These are phyloP conservation scores for Pseudorectes ferrugineus DNA, from an alignment of 2,113 vertebrate genomes.

Conservation along the genomic window DNA sequence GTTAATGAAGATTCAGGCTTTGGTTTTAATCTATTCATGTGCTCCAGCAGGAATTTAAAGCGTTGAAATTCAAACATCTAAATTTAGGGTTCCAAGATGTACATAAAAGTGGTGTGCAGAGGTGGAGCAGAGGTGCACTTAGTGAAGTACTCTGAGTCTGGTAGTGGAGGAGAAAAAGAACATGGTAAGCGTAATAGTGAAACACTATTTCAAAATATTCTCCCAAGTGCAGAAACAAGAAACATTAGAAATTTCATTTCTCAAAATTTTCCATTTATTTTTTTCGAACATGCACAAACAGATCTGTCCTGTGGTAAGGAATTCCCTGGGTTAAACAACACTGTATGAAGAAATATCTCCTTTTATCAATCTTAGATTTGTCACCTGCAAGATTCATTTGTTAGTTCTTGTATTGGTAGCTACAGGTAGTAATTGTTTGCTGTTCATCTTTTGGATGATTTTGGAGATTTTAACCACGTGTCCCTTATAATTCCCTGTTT, in stretches of 20 bases:
- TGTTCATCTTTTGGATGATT: background rate
- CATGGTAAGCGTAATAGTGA: background rate
- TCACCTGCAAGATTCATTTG: background rate
- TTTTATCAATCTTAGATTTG: background rate
- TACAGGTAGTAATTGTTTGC: background rate
- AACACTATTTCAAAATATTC: background rate
- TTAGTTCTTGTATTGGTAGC: background rate
- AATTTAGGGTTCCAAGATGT: background rate
- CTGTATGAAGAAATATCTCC: background rate
- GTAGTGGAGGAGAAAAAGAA: background rate
- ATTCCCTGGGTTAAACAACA: background rate
- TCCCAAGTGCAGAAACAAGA: background rate
- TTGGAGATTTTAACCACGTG: background rate
- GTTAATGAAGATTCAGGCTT: background rate
- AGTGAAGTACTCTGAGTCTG: background rate
- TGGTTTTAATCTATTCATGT: background rate
- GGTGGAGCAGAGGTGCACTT: background rate
- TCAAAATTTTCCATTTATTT: background rate
- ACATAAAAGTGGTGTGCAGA: background rate
- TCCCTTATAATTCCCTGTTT: background rate
- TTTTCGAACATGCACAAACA: fast-evolving
- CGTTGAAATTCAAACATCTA: background rate
- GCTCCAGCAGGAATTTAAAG: background rate
- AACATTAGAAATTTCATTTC: background rate
- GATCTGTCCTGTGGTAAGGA: background rate